Evolutionary conservation across 1,140 invertebrate species (phyloP).

Genomic region (Musca vetustissima): DNA sequence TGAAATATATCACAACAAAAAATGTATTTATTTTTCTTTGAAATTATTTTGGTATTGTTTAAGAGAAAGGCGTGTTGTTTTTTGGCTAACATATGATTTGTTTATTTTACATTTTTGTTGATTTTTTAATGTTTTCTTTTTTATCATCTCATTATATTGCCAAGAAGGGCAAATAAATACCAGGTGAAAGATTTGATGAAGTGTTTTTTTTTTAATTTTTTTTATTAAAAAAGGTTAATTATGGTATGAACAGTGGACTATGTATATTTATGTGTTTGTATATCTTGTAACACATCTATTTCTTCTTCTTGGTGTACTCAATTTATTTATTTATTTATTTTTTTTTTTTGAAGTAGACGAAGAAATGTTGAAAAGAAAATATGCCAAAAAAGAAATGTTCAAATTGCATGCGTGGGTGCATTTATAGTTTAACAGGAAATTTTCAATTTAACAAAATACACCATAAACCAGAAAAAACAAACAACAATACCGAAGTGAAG

Average conservation of each 20-base stretch:
- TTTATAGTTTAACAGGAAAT: conserved; percentile 23
- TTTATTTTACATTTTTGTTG: background rate
- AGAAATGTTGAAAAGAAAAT: background rate
- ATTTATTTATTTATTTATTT: too few relatives aligned
- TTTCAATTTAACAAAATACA: conserved; percentile 3
- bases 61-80: conserved; percentile 13
- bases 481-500: background rate
- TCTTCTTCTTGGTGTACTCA: too few relatives aligned
- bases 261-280: too few relatives aligned
- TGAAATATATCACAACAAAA: background rate
- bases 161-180: background rate
- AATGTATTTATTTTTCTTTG: background rate
- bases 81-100: too few relatives aligned
- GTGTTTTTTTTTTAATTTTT: too few relatives aligned
- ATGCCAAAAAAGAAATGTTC: background rate
- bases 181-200: conserved; percentile 14
- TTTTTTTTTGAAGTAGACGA: background rate
- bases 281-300: too few relatives aligned
- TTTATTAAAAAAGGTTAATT: too few relatives aligned
- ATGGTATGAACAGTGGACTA: too few relatives aligned
- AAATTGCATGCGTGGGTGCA: conserved; percentile 23
- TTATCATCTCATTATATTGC: too few relatives aligned
- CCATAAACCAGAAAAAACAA: conserved; percentile 1
- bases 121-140: background rate
- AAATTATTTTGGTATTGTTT: background rate